A percentile compares a stretch with the other conserved stretches of the same genome.
Conservation (phyloP, 2,113 vertebrate genomes). For the Boleophthalmus pectinirostris region DNA sequence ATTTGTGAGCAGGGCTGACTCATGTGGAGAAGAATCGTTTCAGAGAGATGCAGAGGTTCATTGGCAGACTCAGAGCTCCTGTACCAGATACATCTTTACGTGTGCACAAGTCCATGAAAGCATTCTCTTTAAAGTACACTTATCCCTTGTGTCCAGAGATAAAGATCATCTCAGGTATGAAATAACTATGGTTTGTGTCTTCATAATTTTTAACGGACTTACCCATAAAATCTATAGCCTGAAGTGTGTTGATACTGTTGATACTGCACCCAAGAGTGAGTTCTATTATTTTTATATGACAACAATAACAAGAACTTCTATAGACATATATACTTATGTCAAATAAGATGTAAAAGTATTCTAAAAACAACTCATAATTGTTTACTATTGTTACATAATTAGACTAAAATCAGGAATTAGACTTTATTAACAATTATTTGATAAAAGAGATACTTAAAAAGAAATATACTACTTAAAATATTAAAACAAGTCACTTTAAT, state of each 20-base stretch:
- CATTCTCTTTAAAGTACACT: constrained; percentile 36
- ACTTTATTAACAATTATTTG: no score
- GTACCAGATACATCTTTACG: neutral
- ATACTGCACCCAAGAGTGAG: neutral
- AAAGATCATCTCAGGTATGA: constrained; percentile 40
- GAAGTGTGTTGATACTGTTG: neutral
- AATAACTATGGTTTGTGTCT: neutral
- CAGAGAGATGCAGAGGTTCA: constrained; percentile 7
- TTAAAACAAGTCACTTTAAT: no score
- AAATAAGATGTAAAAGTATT: no score
- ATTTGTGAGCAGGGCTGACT: constrained; percentile 35
- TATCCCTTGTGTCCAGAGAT: constrained; percentile 48
- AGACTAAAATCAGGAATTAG: no score
- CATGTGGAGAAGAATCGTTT: constrained; percentile 55
- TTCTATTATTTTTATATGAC: no score
- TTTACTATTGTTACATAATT: no score
- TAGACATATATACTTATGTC: no score
- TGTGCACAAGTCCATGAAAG: constrained; percentile 22
- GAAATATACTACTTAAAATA: no score
- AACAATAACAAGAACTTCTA: no score
- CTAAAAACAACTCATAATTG: no score
- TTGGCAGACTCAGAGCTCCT: constrained; percentile 33
- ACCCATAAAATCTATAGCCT: no score
- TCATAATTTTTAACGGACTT: neutral
- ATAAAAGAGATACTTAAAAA: no score